Evolutionary conservation across 2,888 invertebrate species (phyloP), one percentile per base, ranked within the genome.

Genomic region (Drosophila subquinaria): DNA sequence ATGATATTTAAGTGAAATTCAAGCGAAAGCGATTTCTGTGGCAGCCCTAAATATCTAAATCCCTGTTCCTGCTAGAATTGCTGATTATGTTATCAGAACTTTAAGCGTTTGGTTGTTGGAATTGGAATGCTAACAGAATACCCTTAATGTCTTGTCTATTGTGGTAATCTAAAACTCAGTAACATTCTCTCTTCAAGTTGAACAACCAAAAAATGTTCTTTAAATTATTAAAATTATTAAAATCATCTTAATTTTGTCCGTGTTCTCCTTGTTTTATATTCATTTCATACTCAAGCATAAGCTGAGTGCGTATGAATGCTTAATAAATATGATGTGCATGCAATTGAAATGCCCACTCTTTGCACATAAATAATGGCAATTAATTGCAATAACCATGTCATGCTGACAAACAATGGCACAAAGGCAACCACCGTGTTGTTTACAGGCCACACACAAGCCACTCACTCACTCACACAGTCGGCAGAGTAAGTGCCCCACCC

Each of bases 301-400:
- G 38, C 57, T 59, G 23, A 23, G 23, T 10, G 35, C 10, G 36
- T 43, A 36, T 17, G 33, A 36, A 36, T 55, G 47, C 13, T 33
- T 13, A 23, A 42, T 35, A 33, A 48, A 50, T 55, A 38, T 30
- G 13, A 62, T 36, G 36, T 30, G 55, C 15, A 11, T 42, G 48
- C 35, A 59, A 59, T 42, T 59, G 51, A 52, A 23, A 43, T 59
- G 30, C 13, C 59, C 40, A 38, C 35, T 53, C 33, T 42, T 11
- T 40, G 23, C 3, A 3, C 59, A 63, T 62, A 60, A 70, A 45
- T 65, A 36, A 64, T 53, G 35, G 13, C 59, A 60, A 63, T 70
- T 73, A 79, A 63, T 73, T 67, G 60, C 10, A 47, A 69, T 60
- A 66, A 47, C 56, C 55, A 76, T 70, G 74, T 43, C 59, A 55